Evolutionary conservation across 2,113 vertebrate genomes (phyloP).

Genomic region (Arizona elegans): DNA sequence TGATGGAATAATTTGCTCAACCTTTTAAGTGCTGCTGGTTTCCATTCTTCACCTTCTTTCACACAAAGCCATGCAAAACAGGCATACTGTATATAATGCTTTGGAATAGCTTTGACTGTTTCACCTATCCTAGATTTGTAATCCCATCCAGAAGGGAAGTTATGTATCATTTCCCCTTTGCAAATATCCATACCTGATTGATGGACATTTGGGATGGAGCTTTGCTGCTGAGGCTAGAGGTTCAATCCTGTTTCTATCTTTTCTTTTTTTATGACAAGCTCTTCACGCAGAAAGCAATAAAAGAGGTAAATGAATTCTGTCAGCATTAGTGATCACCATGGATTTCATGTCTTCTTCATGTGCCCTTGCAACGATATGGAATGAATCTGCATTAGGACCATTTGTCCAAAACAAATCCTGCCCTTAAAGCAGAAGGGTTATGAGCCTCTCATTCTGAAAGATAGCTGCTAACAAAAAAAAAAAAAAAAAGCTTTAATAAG

Average conservation of each 20-base stretch:
- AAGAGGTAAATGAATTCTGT: neutral
- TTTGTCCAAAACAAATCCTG: neutral
- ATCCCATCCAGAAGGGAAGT: neutral
- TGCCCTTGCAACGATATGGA: neutral
- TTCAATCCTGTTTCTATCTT: neutral
- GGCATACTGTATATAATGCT: neutral
- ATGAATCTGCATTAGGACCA: neutral
- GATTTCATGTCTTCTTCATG: neutral
- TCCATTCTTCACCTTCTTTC: neutral
- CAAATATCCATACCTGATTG: neutral
- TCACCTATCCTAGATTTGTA: neutral
- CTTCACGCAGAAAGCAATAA: neutral
- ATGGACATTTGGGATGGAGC: neutral
- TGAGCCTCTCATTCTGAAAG: neutral
- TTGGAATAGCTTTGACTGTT: neutral
- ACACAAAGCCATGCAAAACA: neutral
- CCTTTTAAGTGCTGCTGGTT: neutral
- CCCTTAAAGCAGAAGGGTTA: neutral
- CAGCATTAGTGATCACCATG: neutral
- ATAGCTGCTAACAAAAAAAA: neutral
- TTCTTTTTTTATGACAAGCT: neutral
- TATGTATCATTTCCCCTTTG: neutral
- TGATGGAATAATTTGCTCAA: neutral
- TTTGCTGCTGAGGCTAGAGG: neutral
- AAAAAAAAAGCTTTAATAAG: neutral